Conservation (phyloP, 2,888 invertebrate species). For the Euspilapteryx auroguttella region DNA sequence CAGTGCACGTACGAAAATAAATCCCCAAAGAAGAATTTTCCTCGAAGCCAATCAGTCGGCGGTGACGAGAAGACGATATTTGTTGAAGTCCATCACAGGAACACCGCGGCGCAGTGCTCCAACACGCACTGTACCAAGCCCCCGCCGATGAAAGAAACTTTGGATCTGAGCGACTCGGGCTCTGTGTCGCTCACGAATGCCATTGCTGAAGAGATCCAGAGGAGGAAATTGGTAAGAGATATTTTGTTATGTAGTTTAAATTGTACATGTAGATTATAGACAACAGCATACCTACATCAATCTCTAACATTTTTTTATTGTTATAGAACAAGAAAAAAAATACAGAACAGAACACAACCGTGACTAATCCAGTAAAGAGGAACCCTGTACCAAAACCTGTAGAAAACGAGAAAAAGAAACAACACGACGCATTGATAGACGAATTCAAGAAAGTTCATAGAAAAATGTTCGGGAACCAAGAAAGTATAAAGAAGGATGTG, state of each 20-base stretch:
- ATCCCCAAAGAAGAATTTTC: slow-evolving; percentile 36
- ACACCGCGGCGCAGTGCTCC: slow-evolving; percentile 21
- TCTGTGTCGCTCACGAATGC: slow-evolving; percentile 46
- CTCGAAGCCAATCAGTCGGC: slow-evolving; percentile 23
- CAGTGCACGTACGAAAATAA: slow-evolving; percentile 63
- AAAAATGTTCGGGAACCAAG: slow-evolving; percentile 75
- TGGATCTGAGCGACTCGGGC: slow-evolving; percentile 17
- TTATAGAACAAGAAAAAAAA: slow-evolving; percentile 33
- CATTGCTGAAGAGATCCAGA: slow-evolving; percentile 51
- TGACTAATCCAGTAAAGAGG: slow-evolving; percentile 18
- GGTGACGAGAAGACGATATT: slow-evolving; percentile 66
- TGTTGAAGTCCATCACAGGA: slow-evolving; percentile 71
- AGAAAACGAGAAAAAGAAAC: slow-evolving; percentile 66
- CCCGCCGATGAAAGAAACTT: slow-evolving; percentile 21
- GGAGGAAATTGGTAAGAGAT: slow-evolving; percentile 33
- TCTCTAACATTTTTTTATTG: slow-evolving; percentile 5
- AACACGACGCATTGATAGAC: slow-evolving; percentile 81
- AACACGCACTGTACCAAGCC: slow-evolving; percentile 28
- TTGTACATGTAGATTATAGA: too few relatives aligned
- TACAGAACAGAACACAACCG: slow-evolving; percentile 13
- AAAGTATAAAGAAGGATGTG: too few relatives aligned
- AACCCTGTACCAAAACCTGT: slow-evolving; percentile 14
- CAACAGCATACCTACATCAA: background rate
- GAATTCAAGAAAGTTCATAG: slow-evolving; percentile 87
- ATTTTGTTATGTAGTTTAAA: too few relatives aligned